Conservation (phyloP, 2,888 invertebrate genomes). For the Koerneria pararmatus region DNA sequence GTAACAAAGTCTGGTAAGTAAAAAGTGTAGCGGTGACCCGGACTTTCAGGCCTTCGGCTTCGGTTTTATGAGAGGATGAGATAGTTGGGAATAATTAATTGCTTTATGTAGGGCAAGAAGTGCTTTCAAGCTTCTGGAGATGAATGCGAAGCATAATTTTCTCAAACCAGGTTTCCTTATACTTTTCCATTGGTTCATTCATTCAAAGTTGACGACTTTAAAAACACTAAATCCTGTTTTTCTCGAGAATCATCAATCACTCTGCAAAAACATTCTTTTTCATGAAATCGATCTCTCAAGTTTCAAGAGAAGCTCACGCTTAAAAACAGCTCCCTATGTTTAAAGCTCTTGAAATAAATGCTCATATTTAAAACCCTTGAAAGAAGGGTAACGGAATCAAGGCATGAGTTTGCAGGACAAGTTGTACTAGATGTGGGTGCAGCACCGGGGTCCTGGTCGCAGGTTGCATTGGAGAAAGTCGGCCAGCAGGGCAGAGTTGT, state of each 20-base stretch:
- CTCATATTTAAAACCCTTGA: too few relatives aligned
- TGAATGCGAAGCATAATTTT: slow-evolving; percentile 49
- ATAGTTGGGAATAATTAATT: too few relatives aligned
- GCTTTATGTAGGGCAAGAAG: slow-evolving; percentile 52
- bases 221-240: background rate
- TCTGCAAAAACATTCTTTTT: too few relatives aligned
- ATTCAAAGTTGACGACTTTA: background rate
- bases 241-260: too few relatives aligned
- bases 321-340: too few relatives aligned
- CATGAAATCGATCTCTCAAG: too few relatives aligned
- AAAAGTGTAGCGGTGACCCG: too few relatives aligned
- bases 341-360: too few relatives aligned
- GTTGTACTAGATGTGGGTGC: slow-evolving; percentile 50
- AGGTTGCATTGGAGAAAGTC: slow-evolving; percentile 44
- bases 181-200: background rate
- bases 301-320: too few relatives aligned
- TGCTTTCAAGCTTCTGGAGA: slow-evolving; percentile 58
- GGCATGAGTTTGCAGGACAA: slow-evolving; percentile 23
- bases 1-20: too few relatives aligned
- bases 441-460: slow-evolving; percentile 59
- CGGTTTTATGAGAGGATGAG: too few relatives aligned
- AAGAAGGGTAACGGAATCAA: background rate
- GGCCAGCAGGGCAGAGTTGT: slow-evolving; percentile 38
- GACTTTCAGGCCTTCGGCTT: too few relatives aligned
- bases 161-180: slow-evolving; percentile 32